Evolutionary conservation across 2,888 invertebrate genomes (phyloP), one percentile per base, ranked within the genome.

Genomic region (Pyrocoelia pectoralis): DNA sequence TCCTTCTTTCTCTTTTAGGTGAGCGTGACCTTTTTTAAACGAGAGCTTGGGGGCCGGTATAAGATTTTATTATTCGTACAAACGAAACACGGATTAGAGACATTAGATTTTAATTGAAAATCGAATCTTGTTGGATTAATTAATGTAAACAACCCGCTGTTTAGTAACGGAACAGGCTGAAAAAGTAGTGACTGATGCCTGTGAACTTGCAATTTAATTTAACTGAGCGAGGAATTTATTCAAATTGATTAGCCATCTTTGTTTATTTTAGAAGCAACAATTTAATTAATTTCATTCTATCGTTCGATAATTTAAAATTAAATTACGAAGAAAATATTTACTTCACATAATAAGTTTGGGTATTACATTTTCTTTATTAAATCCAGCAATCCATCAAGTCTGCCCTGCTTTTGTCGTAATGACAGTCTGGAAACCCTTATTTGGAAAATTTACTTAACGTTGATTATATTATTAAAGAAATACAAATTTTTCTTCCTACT

Each of bases 261-360:
- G 63, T 58, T 63, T 63, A 51, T 63, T 63, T 58, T 58, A 33
- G 43, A 63, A 58, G 63, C 43, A 56, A 51, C 58, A 50, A 18
- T 63, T 59, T 55, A 63, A 63, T 63, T 63, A 63, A 58, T 58
- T 63, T 55, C 54, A 53, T 54, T 49, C 43, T 57, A 62, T 53
- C 54, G 13, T 29, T 18, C 17, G 17, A n/a, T 18, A 18, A 18
- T 46, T 46, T 17, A 46, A 17, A 46, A 46, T 46, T 46, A 1
- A 43, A 13, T 43, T 13, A n/a, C n/a, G n/a, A 41, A 41, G 14
- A 41, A 41, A 41, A 14, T 41, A 14, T 41, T 41, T 41, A 14
- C 13, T 41, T 13, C 14, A 13, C 38, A 38, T 38, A 9, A 38
- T n/a, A n/a, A n/a, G n/a, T n/a, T n/a, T n/a, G n/a, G n/a, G n/a